Evolutionary conservation across 2,113 vertebrate genomes (phyloP).

Genomic region (Okapia johnstoni): DNA sequence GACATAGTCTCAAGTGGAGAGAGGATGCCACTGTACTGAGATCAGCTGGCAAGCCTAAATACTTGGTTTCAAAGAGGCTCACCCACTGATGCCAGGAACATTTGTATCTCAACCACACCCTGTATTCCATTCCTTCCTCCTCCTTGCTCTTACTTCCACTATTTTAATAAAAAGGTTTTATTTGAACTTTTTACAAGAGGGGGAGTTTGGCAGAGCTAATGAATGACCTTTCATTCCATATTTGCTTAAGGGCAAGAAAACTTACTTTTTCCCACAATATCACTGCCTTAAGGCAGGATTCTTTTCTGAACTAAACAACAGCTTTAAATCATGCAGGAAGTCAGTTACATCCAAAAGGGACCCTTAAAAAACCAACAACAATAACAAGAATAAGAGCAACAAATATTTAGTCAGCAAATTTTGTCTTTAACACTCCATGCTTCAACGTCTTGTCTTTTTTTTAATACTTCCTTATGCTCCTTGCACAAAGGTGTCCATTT

Average conservation of each 20-base stretch:
- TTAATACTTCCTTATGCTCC: neutral
- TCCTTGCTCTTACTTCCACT: neutral
- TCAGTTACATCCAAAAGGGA: neutral
- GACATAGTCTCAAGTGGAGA: slow-evolving; percentile 23
- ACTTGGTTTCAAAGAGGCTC: neutral
- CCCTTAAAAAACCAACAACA: neutral
- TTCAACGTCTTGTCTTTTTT: neutral
- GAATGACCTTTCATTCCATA: neutral
- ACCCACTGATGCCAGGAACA: neutral
- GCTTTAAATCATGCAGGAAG: neutral
- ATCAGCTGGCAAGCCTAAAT: neutral
- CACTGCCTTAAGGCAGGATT: neutral
- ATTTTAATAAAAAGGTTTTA: neutral
- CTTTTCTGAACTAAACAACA: neutral
- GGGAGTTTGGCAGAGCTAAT: neutral
- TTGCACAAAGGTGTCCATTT: neutral
- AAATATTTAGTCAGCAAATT: neutral
- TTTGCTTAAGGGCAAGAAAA: neutral
- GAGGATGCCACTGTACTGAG: neutral
- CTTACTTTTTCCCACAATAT: neutral
- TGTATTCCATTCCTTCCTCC: neutral
- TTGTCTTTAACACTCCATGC: neutral
- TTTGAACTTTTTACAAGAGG: neutral
- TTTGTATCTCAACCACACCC: neutral
- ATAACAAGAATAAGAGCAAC: neutral